Conservation (phyloP, 2,113 vertebrate species). For the Dasyprocta punctata region DNA sequence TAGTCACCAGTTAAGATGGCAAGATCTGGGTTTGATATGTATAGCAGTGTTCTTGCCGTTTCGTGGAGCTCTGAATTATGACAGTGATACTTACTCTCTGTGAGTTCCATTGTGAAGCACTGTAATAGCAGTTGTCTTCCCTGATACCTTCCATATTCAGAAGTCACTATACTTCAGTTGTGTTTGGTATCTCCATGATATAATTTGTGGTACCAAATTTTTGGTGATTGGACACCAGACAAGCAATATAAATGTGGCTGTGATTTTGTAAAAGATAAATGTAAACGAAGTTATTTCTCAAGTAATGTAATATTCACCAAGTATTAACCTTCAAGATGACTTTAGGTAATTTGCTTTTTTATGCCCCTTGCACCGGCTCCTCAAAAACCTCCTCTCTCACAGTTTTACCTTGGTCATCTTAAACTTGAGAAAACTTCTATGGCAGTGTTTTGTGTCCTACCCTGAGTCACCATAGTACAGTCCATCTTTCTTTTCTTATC, state of each 20-base stretch:
- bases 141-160: background rate
- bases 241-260: background rate
- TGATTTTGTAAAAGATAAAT: constrained; percentile 16
- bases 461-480: background rate
- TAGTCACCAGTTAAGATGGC: constrained; percentile 20
- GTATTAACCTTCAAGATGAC: background rate
- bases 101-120: constrained; percentile 29
- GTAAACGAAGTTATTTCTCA: background rate
- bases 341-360: constrained; percentile 28
- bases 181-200: background rate
- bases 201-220: background rate
- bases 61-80: constrained; percentile 6
- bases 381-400: background rate
- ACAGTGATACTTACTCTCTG: background rate
- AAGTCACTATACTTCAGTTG: background rate
- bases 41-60: background rate
- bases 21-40: constrained; percentile 15
- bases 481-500: constrained; percentile 40
- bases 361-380: background rate
- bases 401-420: background rate
- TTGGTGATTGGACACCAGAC: background rate
- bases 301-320: constrained; percentile 6
- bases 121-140: background rate
- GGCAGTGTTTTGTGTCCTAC: background rate
- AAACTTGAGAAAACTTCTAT: background rate